A percentile compares a stretch with the other conserved stretches of the same genome.
Conservation (phyloP, 92 coral and sea anemone genomes). For the Bergia puertoricense region DNA sequence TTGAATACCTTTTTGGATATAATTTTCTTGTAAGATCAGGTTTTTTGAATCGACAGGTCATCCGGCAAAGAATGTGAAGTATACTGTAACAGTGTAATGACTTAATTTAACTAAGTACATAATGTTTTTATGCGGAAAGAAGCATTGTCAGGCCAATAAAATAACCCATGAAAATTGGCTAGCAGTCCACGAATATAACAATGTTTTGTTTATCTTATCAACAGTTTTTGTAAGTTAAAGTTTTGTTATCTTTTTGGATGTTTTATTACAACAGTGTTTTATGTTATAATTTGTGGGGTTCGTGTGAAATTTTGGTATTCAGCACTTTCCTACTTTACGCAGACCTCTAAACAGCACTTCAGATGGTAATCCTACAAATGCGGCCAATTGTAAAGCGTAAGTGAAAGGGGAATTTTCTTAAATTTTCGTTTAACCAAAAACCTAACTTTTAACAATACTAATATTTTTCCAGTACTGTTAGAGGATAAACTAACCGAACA, state of each 20-base stretch:
- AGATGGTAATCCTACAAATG: not conserved
- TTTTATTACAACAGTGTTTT: not conserved
- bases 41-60: not conserved
- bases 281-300: not conserved
- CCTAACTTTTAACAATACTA: no score
- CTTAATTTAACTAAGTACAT: not conserved
- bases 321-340: conserved; percentile 4
- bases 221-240: not conserved
- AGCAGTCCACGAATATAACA: no score
- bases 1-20: not conserved
- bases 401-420: not conserved
- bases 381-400: not conserved
- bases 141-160: no score
- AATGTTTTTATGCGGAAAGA: no score
- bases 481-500: no score
- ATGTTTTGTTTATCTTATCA: no score
- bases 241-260: not conserved
- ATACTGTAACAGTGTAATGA: not conserved
- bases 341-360: conserved; percentile 12
- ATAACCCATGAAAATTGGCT: not conserved
- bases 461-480: no score
- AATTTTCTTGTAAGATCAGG: no score
- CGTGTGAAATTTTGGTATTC: not conserved
- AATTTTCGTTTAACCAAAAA: not conserved
- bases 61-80: not conserved